Conservation (phyloP, 1,140 invertebrate species). For the Lasioglossum baleicum region DNA sequence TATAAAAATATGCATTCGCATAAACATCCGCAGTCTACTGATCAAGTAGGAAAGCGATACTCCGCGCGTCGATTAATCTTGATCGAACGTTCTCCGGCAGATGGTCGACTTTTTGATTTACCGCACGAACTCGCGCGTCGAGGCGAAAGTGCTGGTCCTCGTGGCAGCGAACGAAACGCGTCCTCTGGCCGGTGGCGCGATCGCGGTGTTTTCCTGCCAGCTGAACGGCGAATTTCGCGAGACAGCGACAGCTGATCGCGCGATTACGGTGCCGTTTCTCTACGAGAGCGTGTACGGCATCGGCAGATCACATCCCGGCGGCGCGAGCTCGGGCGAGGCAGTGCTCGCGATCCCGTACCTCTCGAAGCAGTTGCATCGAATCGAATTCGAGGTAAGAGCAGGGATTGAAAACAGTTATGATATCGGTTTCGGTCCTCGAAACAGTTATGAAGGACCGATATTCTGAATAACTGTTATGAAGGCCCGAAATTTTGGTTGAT, state of each 20-base stretch:
- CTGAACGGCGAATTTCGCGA: not conserved
- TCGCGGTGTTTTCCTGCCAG: conserved; percentile 52
- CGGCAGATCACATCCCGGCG: not conserved
- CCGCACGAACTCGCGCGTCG: conserved; percentile 13
- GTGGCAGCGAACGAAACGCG: not conserved
- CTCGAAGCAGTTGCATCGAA: conserved; percentile 65
- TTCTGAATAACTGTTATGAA: no score
- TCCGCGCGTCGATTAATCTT: not conserved
- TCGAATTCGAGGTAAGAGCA: conserved; percentile 62
- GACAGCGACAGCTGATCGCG: not conserved
- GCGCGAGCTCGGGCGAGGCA: no score
- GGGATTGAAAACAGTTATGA: no score
- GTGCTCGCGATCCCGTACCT: conserved; percentile 62
- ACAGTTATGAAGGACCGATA: no score
- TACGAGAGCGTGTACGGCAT: conserved; percentile 55
- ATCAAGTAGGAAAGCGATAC: not conserved
- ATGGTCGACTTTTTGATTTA: conserved; percentile 64
- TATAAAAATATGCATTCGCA: no score
- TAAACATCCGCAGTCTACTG: no score
- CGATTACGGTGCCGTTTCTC: conserved; percentile 47
- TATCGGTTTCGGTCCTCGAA: no score
- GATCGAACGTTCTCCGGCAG: conserved; percentile 33
- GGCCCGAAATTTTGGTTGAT: no score
- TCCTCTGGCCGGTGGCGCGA: conserved; percentile 46
- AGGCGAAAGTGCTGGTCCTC: conserved; percentile 49